Base-by-base conservation (phyloP, 2,797 vertebrate species). In the Gymnopithys bicolor region DNA sequence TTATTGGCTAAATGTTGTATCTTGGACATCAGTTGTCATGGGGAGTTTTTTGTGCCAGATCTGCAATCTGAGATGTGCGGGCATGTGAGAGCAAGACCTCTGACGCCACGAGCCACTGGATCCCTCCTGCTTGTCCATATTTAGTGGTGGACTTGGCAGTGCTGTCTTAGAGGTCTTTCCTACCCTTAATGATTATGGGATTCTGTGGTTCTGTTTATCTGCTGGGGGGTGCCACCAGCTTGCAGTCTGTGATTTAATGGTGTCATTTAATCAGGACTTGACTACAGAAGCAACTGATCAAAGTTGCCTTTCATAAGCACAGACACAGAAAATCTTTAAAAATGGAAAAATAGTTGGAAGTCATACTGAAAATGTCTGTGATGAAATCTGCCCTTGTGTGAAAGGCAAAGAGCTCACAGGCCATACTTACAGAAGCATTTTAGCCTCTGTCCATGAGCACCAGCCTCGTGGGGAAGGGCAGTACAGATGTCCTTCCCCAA, bases 31-130 rank as follows among this genome's bases (percentile, higher is more conserved):
- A 48, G 43, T 53, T 64, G 19, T 76, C 70, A 4, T 15, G 35
- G 51, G 2, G 13, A 62, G 78, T 55, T 89, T 84, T 18, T 84
- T 13, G 0, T 33, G 59, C 28, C 30, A 41, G 52, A 49, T 69
- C 70, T 77, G 35, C 46, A 30, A 4, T 33, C 43, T 69, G 48
- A 55, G 80, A 41, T 59, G 74, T 66, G 46, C 67, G 7, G 13
- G 70, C 27, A 30, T 8, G 0, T 63, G 75, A 74, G 70, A 82
- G 37, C 67, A 73, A 41, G n/a, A 51, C 53, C 41, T 75, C 30
- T 45, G 59, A 41, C 45, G 59, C 13, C 51, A 41, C 0, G 0
- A 52, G 71, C 46, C 68, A 14, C 48, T 25, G 28, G 8, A 10
- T 11, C 21, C 19, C 68, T 55, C 49, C 35, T 12, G 2, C 24